phyloP scores from a whole-genome alignment of 1,140 invertebrate genomes.

The Neodiprion virginianus region DNA sequence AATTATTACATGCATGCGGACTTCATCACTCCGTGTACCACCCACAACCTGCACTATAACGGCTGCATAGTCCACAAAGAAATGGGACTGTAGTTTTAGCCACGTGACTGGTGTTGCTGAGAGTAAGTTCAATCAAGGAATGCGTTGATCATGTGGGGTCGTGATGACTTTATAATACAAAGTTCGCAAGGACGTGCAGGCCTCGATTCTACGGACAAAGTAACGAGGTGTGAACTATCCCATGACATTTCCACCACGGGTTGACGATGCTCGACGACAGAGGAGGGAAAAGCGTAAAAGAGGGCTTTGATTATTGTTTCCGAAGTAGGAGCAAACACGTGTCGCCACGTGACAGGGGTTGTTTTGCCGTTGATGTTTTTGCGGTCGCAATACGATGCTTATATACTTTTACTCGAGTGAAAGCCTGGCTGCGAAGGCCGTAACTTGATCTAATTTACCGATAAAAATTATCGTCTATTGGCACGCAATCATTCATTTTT shows the following conservation, averaged over 20 bases:
- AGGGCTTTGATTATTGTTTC: background rate
- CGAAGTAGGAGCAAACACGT: slow-evolving; percentile 13
- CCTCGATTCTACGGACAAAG: slow-evolving; percentile 6
- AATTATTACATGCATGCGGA: no score
- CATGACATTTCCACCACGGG: slow-evolving; percentile 43
- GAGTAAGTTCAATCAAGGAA: background rate
- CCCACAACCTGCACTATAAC: no score
- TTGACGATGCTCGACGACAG: background rate
- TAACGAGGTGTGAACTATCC: slow-evolving; percentile 52
- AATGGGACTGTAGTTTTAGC: background rate
- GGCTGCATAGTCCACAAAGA: no score
- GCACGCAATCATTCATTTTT: background rate
- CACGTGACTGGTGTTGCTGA: background rate
- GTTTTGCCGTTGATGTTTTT: background rate
- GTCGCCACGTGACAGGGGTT: slow-evolving; percentile 22
- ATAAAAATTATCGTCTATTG: background rate
- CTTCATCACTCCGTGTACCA: no score
- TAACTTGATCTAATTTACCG: background rate
- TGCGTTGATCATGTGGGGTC: background rate
- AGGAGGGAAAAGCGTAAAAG: background rate
- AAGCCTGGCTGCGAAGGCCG: background rate
- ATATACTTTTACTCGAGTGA: background rate
- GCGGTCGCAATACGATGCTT: no score
- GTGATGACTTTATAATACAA: slow-evolving; percentile 6
- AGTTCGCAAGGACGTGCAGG: background rate